Evolutionary conservation across 2,113 vertebrate genomes (phyloP), one percentile per base, ranked within the genome.

Genomic region (Sander vitreus): DNA sequence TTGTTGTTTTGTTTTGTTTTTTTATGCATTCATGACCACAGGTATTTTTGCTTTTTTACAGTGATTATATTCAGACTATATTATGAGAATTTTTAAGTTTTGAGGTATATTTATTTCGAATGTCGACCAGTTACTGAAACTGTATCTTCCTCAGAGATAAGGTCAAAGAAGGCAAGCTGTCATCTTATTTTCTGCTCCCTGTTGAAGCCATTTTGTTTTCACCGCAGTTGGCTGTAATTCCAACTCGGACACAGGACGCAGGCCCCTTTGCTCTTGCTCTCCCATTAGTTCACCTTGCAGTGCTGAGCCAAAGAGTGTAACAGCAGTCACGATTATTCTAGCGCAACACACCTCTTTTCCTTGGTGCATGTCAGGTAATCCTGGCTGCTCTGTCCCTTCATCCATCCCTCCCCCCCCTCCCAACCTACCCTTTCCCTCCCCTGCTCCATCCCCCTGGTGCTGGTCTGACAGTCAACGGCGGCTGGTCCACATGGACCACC

Each of bases 401-500:
- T 90, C 80, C 86, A 78, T 85, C 84, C 59, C 70, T 69, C 33
- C 64, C 23, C 23, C n/a, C 67, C 78, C 89, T 62, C 70, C 63
- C 53, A 83, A 68, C 77, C 83, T 54, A 58, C 65, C 69, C 36
- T 62, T 21, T 27, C 65, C 79, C 90, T 58, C 68, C 43, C 95
- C 48, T 62, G 66, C 14, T 93, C 47, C 82, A 59, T 30, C 66
- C 73, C 78, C 81, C 68, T 27, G 62, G 76, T 64, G 80, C 83
- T 81, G 90, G 79, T 81, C 82, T 91, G 87, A 91, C 94, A 96
- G 98, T 99, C 96, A 98, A 98, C 85, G 98, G 98, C 89, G 98
- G 98, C 95, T 99, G 98, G 98, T 99, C 98, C 77, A 99, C 97
- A 36, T 99, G 98, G 98, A 97, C 97, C 25, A 98, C 97, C 91